Conservation (phyloP, 2,888 invertebrate species). For the Cinara cedri region DNA sequence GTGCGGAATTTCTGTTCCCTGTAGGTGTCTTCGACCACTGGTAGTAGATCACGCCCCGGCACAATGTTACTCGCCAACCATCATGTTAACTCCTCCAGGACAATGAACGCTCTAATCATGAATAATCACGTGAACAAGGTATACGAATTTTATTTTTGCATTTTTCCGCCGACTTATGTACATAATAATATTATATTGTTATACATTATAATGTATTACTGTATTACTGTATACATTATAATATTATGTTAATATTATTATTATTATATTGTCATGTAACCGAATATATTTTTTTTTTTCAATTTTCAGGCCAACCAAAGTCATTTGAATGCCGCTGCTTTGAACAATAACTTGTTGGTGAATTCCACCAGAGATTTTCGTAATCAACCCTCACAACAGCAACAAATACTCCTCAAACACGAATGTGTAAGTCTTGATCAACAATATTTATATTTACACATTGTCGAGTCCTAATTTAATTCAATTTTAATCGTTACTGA, state of each 20-base stretch:
- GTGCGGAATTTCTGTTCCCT: background rate
- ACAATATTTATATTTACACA: no score
- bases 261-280: no score
- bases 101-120: slow-evolving; percentile 62
- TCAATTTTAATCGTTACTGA: no score
- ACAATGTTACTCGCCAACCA: slow-evolving; percentile 35
- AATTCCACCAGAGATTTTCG: slow-evolving; percentile 46
- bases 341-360: slow-evolving; percentile 36
- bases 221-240: no score
- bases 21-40: slow-evolving; percentile 47
- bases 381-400: slow-evolving; percentile 63
- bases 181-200: no score
- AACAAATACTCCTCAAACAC: slow-evolving; percentile 43
- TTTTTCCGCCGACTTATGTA: no score
- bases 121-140: slow-evolving; percentile 57
- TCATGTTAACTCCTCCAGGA: slow-evolving; percentile 17
- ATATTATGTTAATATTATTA: no score
- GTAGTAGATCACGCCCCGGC: slow-evolving; percentile 10
- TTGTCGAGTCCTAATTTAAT: no score
- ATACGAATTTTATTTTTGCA: background rate
- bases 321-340: background rate
- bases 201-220: no score
- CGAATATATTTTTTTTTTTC: background rate
- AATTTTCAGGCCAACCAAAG: slow-evolving; percentile 62
- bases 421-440: slow-evolving; percentile 20